Percentiles rank a stretch among this genome's conserved stretches.
Conservation (phyloP, 1,140 invertebrate species). For the Planococcus citri region DNA sequence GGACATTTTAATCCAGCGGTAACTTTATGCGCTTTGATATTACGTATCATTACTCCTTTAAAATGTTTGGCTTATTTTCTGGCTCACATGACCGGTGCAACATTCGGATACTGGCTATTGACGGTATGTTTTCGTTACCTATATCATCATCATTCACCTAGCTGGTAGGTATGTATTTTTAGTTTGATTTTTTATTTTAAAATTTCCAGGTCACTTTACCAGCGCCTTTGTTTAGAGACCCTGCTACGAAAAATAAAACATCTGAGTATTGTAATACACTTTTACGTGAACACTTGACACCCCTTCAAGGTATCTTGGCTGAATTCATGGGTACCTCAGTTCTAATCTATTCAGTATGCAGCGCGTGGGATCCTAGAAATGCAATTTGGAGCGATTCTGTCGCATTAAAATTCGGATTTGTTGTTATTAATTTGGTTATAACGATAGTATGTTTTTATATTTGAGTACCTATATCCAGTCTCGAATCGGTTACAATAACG, state of each 20-base stretch:
- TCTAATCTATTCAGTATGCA: slow-evolving; percentile 47
- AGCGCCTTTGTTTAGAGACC: not conserved
- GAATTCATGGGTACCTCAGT: slow-evolving; percentile 47
- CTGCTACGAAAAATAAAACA: not conserved
- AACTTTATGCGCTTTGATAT: slow-evolving; percentile 27
- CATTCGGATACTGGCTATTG: not conserved
- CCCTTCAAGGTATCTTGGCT: slow-evolving; percentile 38
- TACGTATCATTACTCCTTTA: not conserved
- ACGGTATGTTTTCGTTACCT: not conserved
- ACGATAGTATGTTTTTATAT: slow-evolving; percentile 35
- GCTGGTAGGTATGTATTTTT: not conserved
- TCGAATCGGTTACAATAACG: too few species aligned
- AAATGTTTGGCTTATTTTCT: not conserved
- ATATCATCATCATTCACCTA: too few species aligned
- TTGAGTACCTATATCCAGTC: not conserved
- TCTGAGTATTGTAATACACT: slow-evolving; percentile 44
- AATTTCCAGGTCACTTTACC: not conserved
- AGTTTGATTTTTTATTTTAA: slow-evolving; percentile 17
- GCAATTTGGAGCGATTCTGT: slow-evolving; percentile 41
- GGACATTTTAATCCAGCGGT: slow-evolving; percentile 42
- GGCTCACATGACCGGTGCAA: not conserved
- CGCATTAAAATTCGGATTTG: slow-evolving; percentile 49
- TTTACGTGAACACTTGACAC: slow-evolving; percentile 35
- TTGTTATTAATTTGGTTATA: slow-evolving; percentile 44
- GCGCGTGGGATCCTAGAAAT: slow-evolving; percentile 49